Conservation (phyloP, 2,113 vertebrate genomes). For the Rhadina sibilatrix region DNA sequence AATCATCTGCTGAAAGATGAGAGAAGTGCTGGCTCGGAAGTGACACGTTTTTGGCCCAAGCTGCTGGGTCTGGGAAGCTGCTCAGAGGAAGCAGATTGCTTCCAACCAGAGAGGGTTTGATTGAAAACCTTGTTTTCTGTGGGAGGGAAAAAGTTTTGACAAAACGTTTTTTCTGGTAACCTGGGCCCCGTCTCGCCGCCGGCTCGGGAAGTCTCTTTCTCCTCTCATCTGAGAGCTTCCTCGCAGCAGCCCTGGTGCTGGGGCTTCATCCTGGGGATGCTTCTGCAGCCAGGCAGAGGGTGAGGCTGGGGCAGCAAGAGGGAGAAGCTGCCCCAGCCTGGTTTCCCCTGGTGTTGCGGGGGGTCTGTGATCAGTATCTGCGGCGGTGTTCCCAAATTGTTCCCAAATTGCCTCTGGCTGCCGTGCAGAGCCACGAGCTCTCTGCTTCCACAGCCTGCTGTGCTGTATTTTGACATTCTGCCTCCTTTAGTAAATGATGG, state of each 20-base stretch:
- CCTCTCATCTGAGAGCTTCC: not conserved
- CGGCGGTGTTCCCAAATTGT: not conserved
- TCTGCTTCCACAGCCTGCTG: not conserved
- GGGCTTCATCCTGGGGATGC: fast-evolving
- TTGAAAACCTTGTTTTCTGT: slow-evolving; percentile 13
- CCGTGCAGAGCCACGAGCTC: not conserved
- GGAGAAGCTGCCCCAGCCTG: not conserved
- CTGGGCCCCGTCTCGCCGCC: not conserved
- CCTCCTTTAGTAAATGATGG: not conserved
- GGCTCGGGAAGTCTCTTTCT: not conserved
- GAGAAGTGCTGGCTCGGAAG: slow-evolving; percentile 3
- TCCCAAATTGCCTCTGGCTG: slow-evolving; percentile 42
- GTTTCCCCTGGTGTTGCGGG: not conserved
- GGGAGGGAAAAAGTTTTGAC: not conserved
- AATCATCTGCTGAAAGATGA: not conserved
- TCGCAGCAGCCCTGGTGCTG: not conserved
- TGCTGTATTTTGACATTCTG: not conserved
- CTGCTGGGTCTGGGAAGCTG: not conserved
- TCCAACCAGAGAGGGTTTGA: not conserved
- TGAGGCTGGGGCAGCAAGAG: not conserved
- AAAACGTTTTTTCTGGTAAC: not conserved
- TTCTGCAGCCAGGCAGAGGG: not conserved
- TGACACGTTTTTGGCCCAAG: slow-evolving; percentile 11
- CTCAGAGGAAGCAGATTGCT: slow-evolving; percentile 12
- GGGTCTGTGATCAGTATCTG: not conserved